Evolutionary conservation across 2,797 vertebrate genomes (phyloP).

Genomic region (Malurus splendens): DNA sequence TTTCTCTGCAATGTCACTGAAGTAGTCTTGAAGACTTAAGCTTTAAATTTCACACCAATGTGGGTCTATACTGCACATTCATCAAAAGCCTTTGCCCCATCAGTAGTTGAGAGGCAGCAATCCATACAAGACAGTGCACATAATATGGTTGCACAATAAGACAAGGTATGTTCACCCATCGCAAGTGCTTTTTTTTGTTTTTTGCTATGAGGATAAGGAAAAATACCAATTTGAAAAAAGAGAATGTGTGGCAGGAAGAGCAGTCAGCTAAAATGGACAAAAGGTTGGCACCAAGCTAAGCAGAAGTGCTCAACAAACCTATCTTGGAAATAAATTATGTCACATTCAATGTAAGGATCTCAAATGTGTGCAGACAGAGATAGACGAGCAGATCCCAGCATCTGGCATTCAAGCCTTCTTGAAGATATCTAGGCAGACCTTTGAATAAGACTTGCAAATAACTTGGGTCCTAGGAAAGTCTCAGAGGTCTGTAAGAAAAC

Average conservation of each 20-base stretch:
- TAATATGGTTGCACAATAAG: neutral
- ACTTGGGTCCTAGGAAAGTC: neutral
- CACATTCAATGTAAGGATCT: neutral
- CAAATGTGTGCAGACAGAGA: neutral
- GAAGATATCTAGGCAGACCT: neutral
- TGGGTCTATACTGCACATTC: neutral
- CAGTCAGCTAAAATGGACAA: neutral
- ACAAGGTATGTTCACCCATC: accelerated
- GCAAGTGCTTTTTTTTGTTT: neutral
- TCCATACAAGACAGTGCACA: accelerated
- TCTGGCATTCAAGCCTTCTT: neutral
- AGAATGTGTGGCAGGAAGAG: neutral
- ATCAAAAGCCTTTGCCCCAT: neutral
- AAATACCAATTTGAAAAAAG: neutral
- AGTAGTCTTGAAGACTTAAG: neutral
- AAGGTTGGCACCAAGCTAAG: neutral
- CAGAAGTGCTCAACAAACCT: neutral
- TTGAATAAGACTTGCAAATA: neutral
- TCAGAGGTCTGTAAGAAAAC: constrained; percentile 58
- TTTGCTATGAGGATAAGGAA: neutral
- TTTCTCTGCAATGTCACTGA: neutral
- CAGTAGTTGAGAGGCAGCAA: neutral
- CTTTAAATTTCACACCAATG: neutral
- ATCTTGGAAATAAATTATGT: neutral
- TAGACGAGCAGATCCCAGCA: neutral